Conservation (phyloP, 2,888 invertebrate genomes). For the Oxystoma pomonae region DNA sequence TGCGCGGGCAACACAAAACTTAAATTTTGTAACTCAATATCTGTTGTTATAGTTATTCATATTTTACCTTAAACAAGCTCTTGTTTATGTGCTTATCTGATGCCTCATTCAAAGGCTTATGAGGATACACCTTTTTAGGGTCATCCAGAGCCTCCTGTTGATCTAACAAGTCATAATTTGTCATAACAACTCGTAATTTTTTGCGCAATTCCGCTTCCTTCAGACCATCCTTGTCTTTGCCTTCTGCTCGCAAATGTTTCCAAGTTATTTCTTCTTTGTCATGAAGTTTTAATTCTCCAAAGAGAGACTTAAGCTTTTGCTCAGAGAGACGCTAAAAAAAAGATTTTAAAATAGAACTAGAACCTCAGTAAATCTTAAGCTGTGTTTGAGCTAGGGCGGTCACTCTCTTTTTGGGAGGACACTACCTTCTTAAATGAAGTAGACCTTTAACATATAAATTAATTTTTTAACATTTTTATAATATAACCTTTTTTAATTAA, state of each 20-base stretch:
- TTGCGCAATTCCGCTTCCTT: constrained; percentile 76
- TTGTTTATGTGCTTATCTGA: constrained; percentile 64
- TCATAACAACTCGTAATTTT: constrained; percentile 78
- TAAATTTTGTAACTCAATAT: too few species aligned
- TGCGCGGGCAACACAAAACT: too few species aligned
- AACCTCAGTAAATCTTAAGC: too few species aligned
- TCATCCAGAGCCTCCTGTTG: constrained; percentile 70
- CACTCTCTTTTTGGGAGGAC: too few species aligned
- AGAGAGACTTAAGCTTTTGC: constrained; percentile 78
- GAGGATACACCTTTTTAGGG: constrained; percentile 54
- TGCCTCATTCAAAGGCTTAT: constrained; percentile 49
- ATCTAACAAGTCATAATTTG: constrained; percentile 72
- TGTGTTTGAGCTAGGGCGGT: too few species aligned
- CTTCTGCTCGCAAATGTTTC: constrained; percentile 78
- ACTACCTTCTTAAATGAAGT: too few species aligned
- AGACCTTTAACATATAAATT: too few species aligned
- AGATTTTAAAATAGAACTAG: too few species aligned
- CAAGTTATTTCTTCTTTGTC: constrained; percentile 87
- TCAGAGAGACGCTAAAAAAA: constrained; percentile 69
- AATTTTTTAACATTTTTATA: too few species aligned
- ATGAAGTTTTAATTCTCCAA: constrained; percentile 84
- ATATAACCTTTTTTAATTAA: too few species aligned
- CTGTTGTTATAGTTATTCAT: background rate
- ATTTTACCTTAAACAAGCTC: constrained; percentile 57
- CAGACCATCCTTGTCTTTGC: constrained; percentile 81